Base-by-base conservation (phyloP, 2,888 invertebrate species). In the Eupithecia inturbata region DNA sequence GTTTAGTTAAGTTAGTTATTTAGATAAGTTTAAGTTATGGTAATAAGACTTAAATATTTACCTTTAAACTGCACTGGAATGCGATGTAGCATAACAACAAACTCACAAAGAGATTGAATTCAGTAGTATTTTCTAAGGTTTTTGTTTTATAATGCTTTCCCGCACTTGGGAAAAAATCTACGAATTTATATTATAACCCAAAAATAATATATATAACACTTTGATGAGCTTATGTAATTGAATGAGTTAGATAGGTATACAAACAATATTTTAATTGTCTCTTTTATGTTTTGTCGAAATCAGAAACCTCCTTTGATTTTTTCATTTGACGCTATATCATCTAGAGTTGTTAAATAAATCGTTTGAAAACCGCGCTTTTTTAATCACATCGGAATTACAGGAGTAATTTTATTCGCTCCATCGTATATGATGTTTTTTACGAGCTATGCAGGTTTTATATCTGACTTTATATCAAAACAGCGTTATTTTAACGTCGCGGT, bases 401-500 rank as follows among this genome's bases (percentile, higher is more conserved):
- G 19, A 31, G 62, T 57, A 26, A 53, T 57, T 57, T 57, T 22
- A 62, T 19, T 62, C 62, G n/a, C 39, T 41, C 39, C 39, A 36
- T 39, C 66, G 66, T 66, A 66, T 66, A 66, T 41, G 66, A 39
- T 64, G 22, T 36, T 66, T 66, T 66, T 39, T 22, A 22, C 31
- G 62, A 62, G 31, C 62, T 9, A 62, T 16, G 53, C 53, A 22
- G 22, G 39, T 36, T 66, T 66, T 66, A 66, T 41, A n/a, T 39
- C 70, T 41, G 76, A 71, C 78, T 81, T 82, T 80, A 81, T 82
- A 80, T 76, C 79, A 68, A 63, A 70, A 72, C 62, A 73, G 79
- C 77, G 79, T 77, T 79, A 80, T 80, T 84, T 82, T 78, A 79
- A 82, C 77, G 79, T 74, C 77, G 74, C 76, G 45, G 80, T 73